Percentiles rank a stretch among this genome's conserved stretches.
These are phyloP conservation scores for Ischnus inquisitorius DNA, from an alignment of 2,888 invertebrate genomes.

Conservation along the genomic window DNA sequence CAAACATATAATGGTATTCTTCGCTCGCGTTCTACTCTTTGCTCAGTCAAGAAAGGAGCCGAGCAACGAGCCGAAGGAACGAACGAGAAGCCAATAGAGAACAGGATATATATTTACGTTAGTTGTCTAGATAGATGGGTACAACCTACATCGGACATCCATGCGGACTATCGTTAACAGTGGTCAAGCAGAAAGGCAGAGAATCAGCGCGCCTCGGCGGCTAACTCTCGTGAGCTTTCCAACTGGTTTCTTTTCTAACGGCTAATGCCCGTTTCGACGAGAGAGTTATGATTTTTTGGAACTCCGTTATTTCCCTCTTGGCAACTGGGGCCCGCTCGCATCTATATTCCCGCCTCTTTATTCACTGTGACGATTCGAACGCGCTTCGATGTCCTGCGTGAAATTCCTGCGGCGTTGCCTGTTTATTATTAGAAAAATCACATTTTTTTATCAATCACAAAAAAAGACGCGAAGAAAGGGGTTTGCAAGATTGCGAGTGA, in stretches of 20 bases:
- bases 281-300: slow-evolving; percentile 75
- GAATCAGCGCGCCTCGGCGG: slow-evolving; percentile 46
- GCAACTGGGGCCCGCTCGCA: slow-evolving; percentile 11
- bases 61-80: neutral
- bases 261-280: slow-evolving; percentile 79
- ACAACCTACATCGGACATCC: slow-evolving; percentile 32
- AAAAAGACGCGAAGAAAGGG: neutral
- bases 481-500: neutral
- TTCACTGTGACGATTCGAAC: neutral
- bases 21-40: neutral
- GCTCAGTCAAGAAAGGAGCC: neutral
- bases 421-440: neutral
- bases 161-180: slow-evolving; percentile 24
- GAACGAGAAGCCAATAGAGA: slow-evolving; percentile 16
- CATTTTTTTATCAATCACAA: neutral
- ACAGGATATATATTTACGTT: slow-evolving; percentile 30
- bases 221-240: slow-evolving; percentile 68
- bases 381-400: neutral
- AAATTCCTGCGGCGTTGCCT: neutral
- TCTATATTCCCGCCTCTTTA: neutral
- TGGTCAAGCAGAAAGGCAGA: slow-evolving; percentile 45
- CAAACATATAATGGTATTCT: neutral
- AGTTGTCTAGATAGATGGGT: neutral
- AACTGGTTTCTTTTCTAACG: slow-evolving; percentile 83
- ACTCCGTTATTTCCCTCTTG: slow-evolving; percentile 80